Conservation (phyloP, 1,140 invertebrate genomes). For the Leptinotarsa lineolata region DNA sequence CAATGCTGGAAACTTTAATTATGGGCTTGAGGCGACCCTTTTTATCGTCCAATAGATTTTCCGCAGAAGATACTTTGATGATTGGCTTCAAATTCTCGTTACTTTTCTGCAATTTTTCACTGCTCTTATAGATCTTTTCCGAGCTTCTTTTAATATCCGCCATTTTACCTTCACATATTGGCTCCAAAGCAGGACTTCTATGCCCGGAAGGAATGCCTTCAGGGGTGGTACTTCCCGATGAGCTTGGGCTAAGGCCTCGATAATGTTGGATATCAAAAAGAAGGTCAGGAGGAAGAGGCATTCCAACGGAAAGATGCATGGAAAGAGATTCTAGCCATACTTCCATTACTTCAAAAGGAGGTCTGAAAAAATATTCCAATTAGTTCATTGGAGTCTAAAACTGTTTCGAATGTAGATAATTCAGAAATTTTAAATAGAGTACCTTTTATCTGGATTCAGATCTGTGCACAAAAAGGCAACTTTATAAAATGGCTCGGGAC, state of each 20-base stretch:
- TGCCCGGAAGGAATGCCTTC: constrained; percentile 55
- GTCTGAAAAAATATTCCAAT: constrained; percentile 59
- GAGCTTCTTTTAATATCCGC: constrained; percentile 21
- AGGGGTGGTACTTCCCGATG: constrained; percentile 66
- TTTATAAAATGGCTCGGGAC: constrained; percentile 85
- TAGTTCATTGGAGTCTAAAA: not conserved
- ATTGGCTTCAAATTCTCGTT: constrained; percentile 41
- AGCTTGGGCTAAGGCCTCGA: constrained; percentile 63
- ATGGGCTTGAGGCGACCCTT: constrained; percentile 39
- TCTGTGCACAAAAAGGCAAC: constrained; percentile 89
- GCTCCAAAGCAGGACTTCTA: constrained; percentile 51
- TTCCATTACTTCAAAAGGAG: constrained; percentile 84
- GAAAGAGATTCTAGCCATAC: constrained; percentile 79
- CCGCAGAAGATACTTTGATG: constrained; percentile 42
- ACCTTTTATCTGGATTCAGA: constrained; percentile 84
- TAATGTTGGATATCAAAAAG: constrained; percentile 78
- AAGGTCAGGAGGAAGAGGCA: constrained; percentile 67
- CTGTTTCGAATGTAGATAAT: too few species aligned
- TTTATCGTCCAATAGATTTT: constrained; percentile 27
- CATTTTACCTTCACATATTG: constrained; percentile 51
- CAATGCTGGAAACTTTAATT: constrained; percentile 39
- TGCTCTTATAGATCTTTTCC: constrained; percentile 26
- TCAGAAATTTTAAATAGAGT: constrained; percentile 27
- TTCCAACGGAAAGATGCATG: constrained; percentile 70
- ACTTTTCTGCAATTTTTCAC: constrained; percentile 29